Conservation (phyloP, 2,113 vertebrate genomes). For the Rhombomys opimus region DNA sequence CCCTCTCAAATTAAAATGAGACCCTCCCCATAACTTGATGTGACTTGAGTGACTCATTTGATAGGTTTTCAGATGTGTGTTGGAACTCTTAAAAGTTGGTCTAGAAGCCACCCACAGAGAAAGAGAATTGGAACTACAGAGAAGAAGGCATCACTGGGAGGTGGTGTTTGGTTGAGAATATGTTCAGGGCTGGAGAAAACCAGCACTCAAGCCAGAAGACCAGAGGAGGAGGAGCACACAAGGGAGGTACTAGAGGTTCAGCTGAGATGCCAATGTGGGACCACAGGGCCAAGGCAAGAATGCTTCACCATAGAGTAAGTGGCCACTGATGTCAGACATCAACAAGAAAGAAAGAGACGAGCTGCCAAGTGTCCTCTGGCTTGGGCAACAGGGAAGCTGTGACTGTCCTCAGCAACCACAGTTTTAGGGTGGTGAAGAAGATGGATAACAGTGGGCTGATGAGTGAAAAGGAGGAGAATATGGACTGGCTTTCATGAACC, state of each 20-base stretch:
- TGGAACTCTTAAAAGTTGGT: conserved; percentile 14
- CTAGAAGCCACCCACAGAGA: background rate
- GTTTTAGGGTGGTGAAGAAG: background rate
- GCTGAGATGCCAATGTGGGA: background rate
- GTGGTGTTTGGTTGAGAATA: background rate
- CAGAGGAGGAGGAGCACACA: background rate
- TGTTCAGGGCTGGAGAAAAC: background rate
- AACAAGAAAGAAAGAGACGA: background rate
- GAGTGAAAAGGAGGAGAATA: background rate
- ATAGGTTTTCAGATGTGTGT: conserved; percentile 44
- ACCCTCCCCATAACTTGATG: background rate
- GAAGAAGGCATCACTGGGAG: background rate
- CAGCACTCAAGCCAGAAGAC: background rate
- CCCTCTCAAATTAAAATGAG: background rate
- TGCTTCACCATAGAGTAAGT: background rate
- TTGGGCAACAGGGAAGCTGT: background rate
- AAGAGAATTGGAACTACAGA: background rate
- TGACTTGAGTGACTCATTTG: background rate
- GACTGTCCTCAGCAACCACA: background rate
- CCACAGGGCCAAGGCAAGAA: background rate
- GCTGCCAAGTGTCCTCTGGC: background rate
- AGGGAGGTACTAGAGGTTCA: background rate
- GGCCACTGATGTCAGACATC: background rate
- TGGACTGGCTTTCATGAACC: background rate
- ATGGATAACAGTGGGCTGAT: background rate